phyloP scores from a whole-genome alignment of 2,113 vertebrate genomes.

The Picathartes gymnocephalus region DNA sequence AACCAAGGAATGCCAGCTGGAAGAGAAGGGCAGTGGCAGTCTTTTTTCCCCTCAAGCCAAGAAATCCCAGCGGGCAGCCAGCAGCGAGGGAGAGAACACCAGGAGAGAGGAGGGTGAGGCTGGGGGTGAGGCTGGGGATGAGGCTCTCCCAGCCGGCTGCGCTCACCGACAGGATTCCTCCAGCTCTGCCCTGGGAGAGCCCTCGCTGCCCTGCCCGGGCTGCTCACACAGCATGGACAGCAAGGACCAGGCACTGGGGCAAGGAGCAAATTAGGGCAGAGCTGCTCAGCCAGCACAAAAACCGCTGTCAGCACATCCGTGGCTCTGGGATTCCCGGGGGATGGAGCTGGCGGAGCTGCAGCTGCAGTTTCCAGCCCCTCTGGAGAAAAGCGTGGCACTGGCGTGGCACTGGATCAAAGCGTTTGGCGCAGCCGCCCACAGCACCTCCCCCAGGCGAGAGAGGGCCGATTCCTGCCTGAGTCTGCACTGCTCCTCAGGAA shows the following conservation, averaged over 20 bases:
- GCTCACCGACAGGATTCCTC: not conserved
- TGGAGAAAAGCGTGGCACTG: not conserved
- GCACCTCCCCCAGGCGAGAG: not conserved
- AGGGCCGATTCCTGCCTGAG: not conserved
- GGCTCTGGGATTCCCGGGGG: not conserved
- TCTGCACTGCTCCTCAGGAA: not conserved
- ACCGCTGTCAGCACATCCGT: not conserved
- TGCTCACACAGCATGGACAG: not conserved
- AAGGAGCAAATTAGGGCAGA: not conserved
- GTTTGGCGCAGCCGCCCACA: rapidly evolving
- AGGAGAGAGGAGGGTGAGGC: not conserved
- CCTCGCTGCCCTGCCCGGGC: not conserved
- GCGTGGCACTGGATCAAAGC: not conserved
- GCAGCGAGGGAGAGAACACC: not conserved
- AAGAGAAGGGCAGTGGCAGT: conserved; percentile 60
- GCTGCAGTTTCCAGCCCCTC: not conserved
- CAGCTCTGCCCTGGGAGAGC: not conserved
- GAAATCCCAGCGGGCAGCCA: not conserved
- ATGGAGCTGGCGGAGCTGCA: not conserved
- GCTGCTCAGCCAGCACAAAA: not conserved
- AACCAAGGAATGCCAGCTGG: conserved; percentile 74
- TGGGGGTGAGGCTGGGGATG: not conserved
- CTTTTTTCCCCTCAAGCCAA: not conserved
- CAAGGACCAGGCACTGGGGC: not conserved
- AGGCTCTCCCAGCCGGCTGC: not conserved